Percentiles rank a stretch among this genome's conserved stretches.
Conservation (phyloP, 2,113 vertebrate genomes). For the Salvelinus alpinus region DNA sequence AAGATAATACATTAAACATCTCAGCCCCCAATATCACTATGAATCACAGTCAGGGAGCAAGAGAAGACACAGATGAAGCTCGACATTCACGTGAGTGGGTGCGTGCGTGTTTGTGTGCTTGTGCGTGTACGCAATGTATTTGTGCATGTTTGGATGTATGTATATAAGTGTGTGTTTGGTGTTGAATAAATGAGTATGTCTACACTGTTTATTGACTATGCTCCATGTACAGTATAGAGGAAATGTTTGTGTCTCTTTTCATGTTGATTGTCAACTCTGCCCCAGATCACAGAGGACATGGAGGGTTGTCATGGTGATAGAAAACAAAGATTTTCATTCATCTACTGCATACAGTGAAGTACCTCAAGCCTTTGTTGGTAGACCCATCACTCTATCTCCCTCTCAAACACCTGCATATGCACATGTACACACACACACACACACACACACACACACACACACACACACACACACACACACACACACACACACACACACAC, state of each 20-base stretch:
- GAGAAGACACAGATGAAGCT: conserved; percentile 11
- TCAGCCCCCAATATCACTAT: not conserved
- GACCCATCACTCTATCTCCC: not conserved
- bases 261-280: conserved; percentile 3
- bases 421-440: not conserved
- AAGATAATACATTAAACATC: too few species aligned
- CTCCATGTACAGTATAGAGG: not conserved
- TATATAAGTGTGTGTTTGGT: conserved; percentile 16
- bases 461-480: conserved; percentile 4
- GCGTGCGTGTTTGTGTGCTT: too few species aligned
- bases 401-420: not conserved
- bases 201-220: too few species aligned
- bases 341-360: too few species aligned
- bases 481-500: not conserved
- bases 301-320: conserved; percentile 10
- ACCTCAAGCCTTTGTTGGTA: not conserved
- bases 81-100: not conserved
- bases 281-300: not conserved
- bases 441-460: not conserved
- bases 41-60: not conserved
- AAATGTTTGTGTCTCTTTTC: not conserved
- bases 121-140: not conserved
- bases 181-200: not conserved
- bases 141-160: conserved; percentile 5
- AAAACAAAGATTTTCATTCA: not conserved